phyloP scores from a whole-genome alignment of 2,888 invertebrate genomes.

The Belgica antarctica region DNA sequence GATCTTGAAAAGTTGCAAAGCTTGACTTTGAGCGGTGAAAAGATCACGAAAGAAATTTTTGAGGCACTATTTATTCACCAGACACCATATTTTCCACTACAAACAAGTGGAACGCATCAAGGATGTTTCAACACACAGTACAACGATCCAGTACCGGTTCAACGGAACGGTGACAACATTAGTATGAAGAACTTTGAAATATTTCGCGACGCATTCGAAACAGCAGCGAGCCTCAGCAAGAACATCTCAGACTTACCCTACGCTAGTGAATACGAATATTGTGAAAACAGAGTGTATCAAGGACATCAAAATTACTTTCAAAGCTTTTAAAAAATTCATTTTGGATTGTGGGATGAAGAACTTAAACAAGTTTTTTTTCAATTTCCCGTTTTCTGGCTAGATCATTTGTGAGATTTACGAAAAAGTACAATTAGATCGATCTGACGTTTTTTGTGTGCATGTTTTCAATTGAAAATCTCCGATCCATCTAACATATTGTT shows the following conservation, averaged over 20 bases:
- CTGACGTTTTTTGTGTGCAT: no score
- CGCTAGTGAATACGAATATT: slow-evolving; percentile 13
- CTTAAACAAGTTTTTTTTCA: no score
- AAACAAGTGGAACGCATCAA: slow-evolving; percentile 49
- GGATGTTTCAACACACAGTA: no score
- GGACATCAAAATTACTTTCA: slow-evolving; percentile 25
- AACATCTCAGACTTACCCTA: neutral
- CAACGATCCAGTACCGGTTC: slow-evolving; percentile 48
- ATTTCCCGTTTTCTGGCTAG: no score
- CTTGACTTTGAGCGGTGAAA: slow-evolving; percentile 57
- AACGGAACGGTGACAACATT: slow-evolving; percentile 44
- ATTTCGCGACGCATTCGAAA: slow-evolving; percentile 62
- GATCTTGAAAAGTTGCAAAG: slow-evolving; percentile 60
- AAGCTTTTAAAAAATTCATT: slow-evolving; percentile 1
- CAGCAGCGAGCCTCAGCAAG: slow-evolving; percentile 48
- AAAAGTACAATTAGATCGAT: no score
- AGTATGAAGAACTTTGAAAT: slow-evolving; percentile 59
- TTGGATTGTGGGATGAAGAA: no score
- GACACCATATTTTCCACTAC: no score
- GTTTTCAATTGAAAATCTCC: no score
- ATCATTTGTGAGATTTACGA: no score
- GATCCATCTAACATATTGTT: no score
- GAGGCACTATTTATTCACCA: slow-evolving; percentile 55
- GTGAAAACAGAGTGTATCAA: slow-evolving; percentile 26
- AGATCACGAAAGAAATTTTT: slow-evolving; percentile 55